Percentiles rank a stretch among this genome's conserved stretches.
Conservation (phyloP, 64 coral and sea anemone genomes). For the Dendronephthya gigantea region DNA sequence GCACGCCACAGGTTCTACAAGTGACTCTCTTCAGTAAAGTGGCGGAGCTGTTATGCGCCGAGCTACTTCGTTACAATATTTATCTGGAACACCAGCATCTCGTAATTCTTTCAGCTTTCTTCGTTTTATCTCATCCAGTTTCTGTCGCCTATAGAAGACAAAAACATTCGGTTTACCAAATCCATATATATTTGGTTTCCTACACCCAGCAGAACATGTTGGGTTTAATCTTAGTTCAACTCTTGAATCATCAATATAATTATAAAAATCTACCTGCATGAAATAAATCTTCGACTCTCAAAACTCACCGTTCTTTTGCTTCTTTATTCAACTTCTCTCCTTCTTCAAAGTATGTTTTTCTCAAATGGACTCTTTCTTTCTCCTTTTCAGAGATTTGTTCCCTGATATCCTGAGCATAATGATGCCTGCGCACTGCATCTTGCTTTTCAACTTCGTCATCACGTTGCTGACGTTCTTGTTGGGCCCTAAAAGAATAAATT, state of each 20-base stretch:
- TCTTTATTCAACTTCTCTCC: slow-evolving; percentile 86
- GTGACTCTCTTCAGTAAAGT: slow-evolving; percentile 11
- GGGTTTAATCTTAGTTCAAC: no score
- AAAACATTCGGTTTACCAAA: background rate
- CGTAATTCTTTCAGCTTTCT: slow-evolving; percentile 64
- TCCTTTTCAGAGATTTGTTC: slow-evolving; percentile 88
- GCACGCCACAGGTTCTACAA: background rate
- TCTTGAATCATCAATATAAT: no score
- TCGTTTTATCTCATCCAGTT: slow-evolving; percentile 88
- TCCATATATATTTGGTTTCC: no score
- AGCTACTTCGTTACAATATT: slow-evolving; percentile 98
- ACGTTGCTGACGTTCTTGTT: slow-evolving; percentile 71
- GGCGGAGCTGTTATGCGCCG: slow-evolving; percentile 86
- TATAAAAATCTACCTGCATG: no score
- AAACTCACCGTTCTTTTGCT: slow-evolving; percentile 59
- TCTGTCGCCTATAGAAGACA: slow-evolving; percentile 51
- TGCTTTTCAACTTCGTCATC: slow-evolving; percentile 72
- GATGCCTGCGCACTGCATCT: slow-evolving; percentile 49
- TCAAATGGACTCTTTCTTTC: slow-evolving; percentile 61
- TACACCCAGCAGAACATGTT: no score
- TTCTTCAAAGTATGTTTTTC: slow-evolving; percentile 85
- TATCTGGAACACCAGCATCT: slow-evolving; percentile 83
- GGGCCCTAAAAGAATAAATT: slow-evolving; percentile 35
- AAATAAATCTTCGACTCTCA: background rate
- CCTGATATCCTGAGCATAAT: slow-evolving; percentile 71